phyloP scores from a whole-genome alignment of 2,113 vertebrate genomes.

The Petroica traversi region DNA sequence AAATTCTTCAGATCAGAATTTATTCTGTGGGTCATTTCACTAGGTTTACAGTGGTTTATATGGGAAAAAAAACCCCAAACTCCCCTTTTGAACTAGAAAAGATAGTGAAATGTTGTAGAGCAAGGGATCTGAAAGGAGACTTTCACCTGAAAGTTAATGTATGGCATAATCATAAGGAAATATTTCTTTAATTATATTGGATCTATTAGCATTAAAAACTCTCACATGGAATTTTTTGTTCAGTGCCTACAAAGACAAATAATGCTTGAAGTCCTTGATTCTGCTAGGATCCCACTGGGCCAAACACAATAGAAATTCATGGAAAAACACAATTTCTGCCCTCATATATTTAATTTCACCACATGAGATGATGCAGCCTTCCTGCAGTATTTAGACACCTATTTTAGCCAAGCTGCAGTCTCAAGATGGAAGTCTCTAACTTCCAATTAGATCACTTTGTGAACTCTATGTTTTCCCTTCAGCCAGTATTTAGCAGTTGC shows the following conservation, averaged over 20 bases:
- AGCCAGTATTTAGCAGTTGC: neutral
- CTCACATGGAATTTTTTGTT: neutral
- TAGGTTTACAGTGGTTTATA: neutral
- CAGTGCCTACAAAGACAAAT: neutral
- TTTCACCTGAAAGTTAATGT: neutral
- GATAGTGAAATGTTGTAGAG: neutral
- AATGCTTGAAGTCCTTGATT: neutral
- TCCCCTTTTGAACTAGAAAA: neutral
- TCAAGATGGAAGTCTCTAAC: neutral
- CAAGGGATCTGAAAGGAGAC: neutral
- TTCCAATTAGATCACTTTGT: neutral
- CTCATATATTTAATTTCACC: neutral
- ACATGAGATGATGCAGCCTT: neutral
- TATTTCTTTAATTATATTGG: neutral
- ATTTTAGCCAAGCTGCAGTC: neutral
- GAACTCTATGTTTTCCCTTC: neutral
- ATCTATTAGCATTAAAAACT: neutral
- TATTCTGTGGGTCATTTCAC: neutral
- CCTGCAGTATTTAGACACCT: neutral
- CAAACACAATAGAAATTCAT: neutral
- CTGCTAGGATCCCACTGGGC: neutral
- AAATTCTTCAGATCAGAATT: neutral
- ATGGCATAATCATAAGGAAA: neutral
- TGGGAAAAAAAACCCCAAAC: neutral
- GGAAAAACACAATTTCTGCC: neutral